phyloP scores from a whole-genome alignment of 2,888 invertebrate species.

The Venusia cambrica region DNA sequence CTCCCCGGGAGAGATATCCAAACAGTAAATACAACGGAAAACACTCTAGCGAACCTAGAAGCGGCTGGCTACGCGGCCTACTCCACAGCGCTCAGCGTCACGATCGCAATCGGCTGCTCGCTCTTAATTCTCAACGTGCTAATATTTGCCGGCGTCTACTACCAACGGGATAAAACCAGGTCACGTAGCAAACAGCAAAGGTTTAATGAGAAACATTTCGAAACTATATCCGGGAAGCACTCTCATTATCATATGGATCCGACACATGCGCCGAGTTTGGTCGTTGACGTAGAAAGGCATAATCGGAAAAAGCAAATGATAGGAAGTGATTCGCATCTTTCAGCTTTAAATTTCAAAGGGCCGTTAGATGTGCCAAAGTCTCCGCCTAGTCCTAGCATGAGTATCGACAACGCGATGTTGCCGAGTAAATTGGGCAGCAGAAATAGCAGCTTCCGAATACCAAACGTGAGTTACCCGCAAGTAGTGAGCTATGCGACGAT shows the following conservation, averaged over 20 bases:
- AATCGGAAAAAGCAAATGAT: constrained; percentile 69
- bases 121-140: constrained; percentile 90
- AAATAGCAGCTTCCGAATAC: constrained; percentile 71
- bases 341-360: constrained; percentile 80
- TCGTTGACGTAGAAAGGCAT: constrained; percentile 88
- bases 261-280: constrained; percentile 89
- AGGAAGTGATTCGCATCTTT: constrained; percentile 75
- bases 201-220: constrained; percentile 85
- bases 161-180: constrained; percentile 88
- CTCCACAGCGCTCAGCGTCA: constrained; percentile 88
- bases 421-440: constrained; percentile 77
- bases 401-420: constrained; percentile 77
- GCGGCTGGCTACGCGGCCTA: constrained; percentile 89
- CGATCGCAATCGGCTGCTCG: constrained; percentile 91
- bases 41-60: constrained; percentile 89
- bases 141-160: constrained; percentile 92
- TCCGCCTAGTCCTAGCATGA: constrained; percentile 83
- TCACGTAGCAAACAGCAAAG: constrained; percentile 85
- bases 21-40: constrained; percentile 81
- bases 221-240: constrained; percentile 88
- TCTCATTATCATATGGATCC: constrained; percentile 90
- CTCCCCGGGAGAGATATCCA: constrained; percentile 75
- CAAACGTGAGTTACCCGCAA: constrained; percentile 69
- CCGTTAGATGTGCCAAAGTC: constrained; percentile 80
- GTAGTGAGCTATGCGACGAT: constrained; percentile 77